These are phyloP conservation scores for Notothenia coriiceps DNA, from an alignment of 2,113 vertebrate genomes.

Conservation along the genomic window DNA sequence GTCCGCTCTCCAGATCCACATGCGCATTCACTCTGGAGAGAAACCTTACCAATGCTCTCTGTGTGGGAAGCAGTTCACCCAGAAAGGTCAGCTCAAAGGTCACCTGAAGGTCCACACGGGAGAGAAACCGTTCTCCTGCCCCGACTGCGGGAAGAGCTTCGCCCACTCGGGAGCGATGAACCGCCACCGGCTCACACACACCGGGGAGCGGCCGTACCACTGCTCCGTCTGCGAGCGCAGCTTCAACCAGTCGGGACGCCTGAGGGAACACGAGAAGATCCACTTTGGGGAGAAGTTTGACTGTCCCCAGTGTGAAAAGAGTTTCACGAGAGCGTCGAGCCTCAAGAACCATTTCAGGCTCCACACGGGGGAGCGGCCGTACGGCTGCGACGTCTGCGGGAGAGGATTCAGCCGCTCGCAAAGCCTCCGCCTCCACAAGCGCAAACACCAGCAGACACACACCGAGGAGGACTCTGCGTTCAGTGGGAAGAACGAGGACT, in stretches of 20 bases:
- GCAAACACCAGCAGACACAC: conserved; percentile 61
- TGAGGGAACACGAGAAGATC: conserved; percentile 84
- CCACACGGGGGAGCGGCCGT: conserved; percentile 83
- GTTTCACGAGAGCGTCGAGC: conserved; percentile 83
- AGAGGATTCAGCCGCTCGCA: conserved; percentile 72
- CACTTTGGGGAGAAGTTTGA: conserved; percentile 83
- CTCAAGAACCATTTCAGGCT: conserved; percentile 86
- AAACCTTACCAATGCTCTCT: conserved; percentile 74
- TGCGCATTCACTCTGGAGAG: conserved; percentile 79
- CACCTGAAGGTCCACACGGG: conserved; percentile 81
- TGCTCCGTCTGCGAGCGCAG: conserved; percentile 83
- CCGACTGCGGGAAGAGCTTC: conserved; percentile 79
- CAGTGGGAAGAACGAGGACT: conserved; percentile 47
- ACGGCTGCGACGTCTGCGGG: conserved; percentile 77
- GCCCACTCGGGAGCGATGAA: conserved; percentile 78
- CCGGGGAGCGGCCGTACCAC: conserved; percentile 78
- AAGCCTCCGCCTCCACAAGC: conserved; percentile 76
- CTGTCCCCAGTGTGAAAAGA: conserved; percentile 78
- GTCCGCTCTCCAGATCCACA: conserved; percentile 77
- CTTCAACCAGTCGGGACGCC: conserved; percentile 82
- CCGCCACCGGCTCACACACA: conserved; percentile 79
- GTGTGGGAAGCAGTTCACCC: conserved; percentile 81
- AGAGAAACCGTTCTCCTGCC: conserved; percentile 75
- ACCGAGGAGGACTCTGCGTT: conserved; percentile 53
- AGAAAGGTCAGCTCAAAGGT: conserved; percentile 77